Base-by-base conservation (phyloP, 2,888 invertebrate species). In the Labia minor region DNA sequence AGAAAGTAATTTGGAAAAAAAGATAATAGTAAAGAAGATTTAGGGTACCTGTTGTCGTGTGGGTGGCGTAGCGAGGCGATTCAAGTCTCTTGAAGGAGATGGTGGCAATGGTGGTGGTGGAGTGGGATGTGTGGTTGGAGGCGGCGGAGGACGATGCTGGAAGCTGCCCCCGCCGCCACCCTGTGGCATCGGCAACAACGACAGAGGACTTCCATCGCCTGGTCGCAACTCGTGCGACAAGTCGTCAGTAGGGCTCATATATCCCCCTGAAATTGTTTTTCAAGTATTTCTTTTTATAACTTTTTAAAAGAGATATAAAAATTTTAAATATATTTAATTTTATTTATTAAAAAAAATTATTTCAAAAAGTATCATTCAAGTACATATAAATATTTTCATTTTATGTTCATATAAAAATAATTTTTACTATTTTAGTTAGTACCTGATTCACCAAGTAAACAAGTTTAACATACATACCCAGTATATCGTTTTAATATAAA, bases 221-320 rank as follows among this genome's bases (percentile, higher is more conserved):
- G 85, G 85, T n/a, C 83, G 75, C 70, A 84, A 83, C 71, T 86
- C 86, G 71, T 86, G 86, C 0, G 85, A 86, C 71, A 85, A 85
- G 71, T 86, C 86, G 69, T 86, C 86, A 0, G 82, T 81, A 37
- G 66, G 65, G 8, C 65, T 66, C 20, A 63, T 3, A n/a, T 26
- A 18, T 64, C 33, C 26, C 20, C 33, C 26, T 64, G n/a, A 14
- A 63, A 21, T 63, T n/a, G n/a, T n/a, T n/a, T n/a, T n/a, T n/a
- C n/a, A n/a, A n/a, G n/a, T 62, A 19, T 62, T n/a, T 62, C 0
- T 19, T n/a, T 11, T 62, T 10, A 19, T 16, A 62, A 19, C 19
- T 62, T 6, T 62, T 19, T 19, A 11, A 62, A 19, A 62, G 62
- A 62, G 16, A 62, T 19, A 62, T 11, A 19, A 62, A 62, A 19